These are phyloP conservation scores for Gephyroberyx darwinii DNA, from an alignment of 2,797 vertebrate genomes.

Conservation along the genomic window DNA sequence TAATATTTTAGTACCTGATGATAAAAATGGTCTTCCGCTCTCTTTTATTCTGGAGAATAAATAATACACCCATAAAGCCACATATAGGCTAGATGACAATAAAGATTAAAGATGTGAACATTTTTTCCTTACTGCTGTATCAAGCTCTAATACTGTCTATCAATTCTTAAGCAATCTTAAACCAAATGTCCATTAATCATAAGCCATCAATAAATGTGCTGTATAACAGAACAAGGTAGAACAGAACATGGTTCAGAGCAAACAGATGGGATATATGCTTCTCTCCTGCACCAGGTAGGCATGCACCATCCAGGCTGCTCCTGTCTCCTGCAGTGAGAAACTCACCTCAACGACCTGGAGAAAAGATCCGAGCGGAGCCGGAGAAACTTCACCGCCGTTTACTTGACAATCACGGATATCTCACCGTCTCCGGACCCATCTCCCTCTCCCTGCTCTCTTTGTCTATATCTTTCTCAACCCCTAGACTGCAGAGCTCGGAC, in stretches of 20 bases:
- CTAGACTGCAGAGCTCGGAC: slow-evolving; percentile 59
- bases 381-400: slow-evolving; percentile 74
- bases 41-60: slow-evolving; percentile 7
- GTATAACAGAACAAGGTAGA: too few relatives aligned
- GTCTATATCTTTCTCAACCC: slow-evolving; percentile 51
- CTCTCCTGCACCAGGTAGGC: slow-evolving; percentile 19
- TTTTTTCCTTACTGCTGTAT: not conserved
- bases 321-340: slow-evolving; percentile 54
- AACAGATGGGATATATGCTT: slow-evolving; percentile 12
- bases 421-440: slow-evolving; percentile 75
- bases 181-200: slow-evolving; percentile 14
- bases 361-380: slow-evolving; percentile 68
- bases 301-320: slow-evolving; percentile 38
- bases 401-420: slow-evolving; percentile 73
- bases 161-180: slow-evolving; percentile 5
- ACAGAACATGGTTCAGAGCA: slow-evolving; percentile 7
- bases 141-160: not conserved
- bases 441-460: slow-evolving; percentile 64
- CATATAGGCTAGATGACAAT: not conserved
- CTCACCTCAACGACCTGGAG: slow-evolving; percentile 76
- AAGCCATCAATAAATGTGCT: not conserved
- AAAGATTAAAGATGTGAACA: not conserved
- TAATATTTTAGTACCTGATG: not conserved
- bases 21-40: not conserved
- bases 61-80: slow-evolving; percentile 25